A percentile compares a stretch with the other conserved stretches of the same genome.
Conservation (phyloP, 2,888 invertebrate genomes). For the Drosophila rubida region DNA sequence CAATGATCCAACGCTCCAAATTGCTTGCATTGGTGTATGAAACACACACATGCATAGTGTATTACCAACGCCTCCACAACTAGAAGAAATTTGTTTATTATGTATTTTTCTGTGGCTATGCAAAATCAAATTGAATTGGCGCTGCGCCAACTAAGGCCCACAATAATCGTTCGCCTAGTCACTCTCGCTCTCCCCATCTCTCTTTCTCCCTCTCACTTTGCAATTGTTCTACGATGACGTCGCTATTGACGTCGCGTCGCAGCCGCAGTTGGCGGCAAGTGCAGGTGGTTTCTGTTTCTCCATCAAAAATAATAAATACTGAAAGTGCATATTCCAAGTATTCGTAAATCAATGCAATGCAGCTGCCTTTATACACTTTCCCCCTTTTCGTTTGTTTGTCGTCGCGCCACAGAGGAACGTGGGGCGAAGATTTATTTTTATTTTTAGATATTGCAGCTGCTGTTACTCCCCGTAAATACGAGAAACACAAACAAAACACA, state of each 20-base stretch:
- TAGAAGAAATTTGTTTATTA: slow-evolving; percentile 45
- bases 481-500: slow-evolving; percentile 3
- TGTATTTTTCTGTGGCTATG: slow-evolving; percentile 33
- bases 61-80: slow-evolving; percentile 42
- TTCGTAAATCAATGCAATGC: slow-evolving; percentile 54
- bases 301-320: slow-evolving; percentile 45
- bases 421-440: slow-evolving; percentile 53
- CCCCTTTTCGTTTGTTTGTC: slow-evolving; percentile 1
- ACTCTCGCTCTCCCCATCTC: slow-evolving; percentile 6
- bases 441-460: slow-evolving; percentile 66
- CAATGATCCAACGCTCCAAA: slow-evolving; percentile 54
- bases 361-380: slow-evolving; percentile 27
- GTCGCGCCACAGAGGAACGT: slow-evolving; percentile 28
- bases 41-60: slow-evolving; percentile 1
- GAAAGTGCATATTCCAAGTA: slow-evolving; percentile 51
- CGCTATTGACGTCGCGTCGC: not conserved
- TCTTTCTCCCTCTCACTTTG: not conserved
- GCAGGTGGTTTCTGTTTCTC: slow-evolving; percentile 66
- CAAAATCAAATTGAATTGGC: slow-evolving; percentile 56
- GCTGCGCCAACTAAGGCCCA: slow-evolving; percentile 58
- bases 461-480: slow-evolving; percentile 33
- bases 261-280: slow-evolving; percentile 18
- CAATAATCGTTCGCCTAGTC: slow-evolving; percentile 14
- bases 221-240: slow-evolving; percentile 42
- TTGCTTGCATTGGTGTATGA: slow-evolving; percentile 27